phyloP scores from a whole-genome alignment of 2,888 invertebrate genomes.

The Polymixis flavicincta region DNA sequence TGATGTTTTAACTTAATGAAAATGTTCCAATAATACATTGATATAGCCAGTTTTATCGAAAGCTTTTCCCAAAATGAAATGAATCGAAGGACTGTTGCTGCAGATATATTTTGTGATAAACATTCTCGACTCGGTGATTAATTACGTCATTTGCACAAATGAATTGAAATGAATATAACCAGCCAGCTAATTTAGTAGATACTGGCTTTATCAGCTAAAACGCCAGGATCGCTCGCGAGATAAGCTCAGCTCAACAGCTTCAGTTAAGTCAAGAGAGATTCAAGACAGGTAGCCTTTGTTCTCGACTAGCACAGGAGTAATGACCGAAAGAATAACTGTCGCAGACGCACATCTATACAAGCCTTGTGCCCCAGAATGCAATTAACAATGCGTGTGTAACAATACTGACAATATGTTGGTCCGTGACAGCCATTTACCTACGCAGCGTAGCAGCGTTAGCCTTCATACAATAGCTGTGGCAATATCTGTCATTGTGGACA shows the following conservation, averaged over 20 bases:
- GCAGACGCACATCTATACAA: slow-evolving; percentile 45
- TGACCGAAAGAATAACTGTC: slow-evolving; percentile 57
- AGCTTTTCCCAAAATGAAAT: slow-evolving; percentile 28
- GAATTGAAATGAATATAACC: slow-evolving; percentile 10
- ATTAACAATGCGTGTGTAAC: slow-evolving; percentile 73
- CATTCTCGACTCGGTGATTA: slow-evolving; percentile 16
- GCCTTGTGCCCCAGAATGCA: slow-evolving; percentile 66
- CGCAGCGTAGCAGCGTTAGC: slow-evolving; percentile 54
- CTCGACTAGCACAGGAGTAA: slow-evolving; percentile 52
- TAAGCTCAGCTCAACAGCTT: slow-evolving; percentile 49
- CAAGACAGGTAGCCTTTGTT: slow-evolving; percentile 53
- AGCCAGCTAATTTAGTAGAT: slow-evolving; percentile 9
- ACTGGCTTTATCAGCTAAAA: slow-evolving; percentile 19
- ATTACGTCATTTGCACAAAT: slow-evolving; percentile 7
- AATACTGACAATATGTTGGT: slow-evolving; percentile 73
- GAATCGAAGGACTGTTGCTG: slow-evolving; percentile 4
- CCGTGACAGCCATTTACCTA: slow-evolving; percentile 68
- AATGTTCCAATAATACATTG: slow-evolving; percentile 27
- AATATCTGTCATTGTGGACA: slow-evolving; percentile 63
- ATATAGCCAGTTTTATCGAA: slow-evolving; percentile 15
- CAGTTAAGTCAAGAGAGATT: not conserved
- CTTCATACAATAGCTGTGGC: slow-evolving; percentile 55
- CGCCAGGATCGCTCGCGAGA: slow-evolving; percentile 31
- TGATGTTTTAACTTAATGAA: slow-evolving; percentile 51
- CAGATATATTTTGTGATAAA: slow-evolving; percentile 13